A percentile compares a stretch with the other conserved stretches of the same genome.
phyloP scores from a whole-genome alignment of 2,888 invertebrate genomes.

The Thysanoteuthis rhombus region DNA sequence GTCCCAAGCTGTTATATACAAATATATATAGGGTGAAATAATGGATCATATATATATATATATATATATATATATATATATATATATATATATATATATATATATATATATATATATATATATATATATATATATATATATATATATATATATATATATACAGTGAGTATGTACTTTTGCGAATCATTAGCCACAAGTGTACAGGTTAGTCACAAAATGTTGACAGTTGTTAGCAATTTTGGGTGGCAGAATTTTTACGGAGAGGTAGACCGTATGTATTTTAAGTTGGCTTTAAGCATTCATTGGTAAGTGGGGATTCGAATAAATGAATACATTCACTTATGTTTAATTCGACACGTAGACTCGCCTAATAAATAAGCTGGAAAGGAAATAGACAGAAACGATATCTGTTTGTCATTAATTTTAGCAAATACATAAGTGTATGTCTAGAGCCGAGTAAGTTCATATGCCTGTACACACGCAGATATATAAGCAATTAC shows the following conservation, averaged over 20 bases:
- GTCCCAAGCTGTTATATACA: neutral
- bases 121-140: no score
- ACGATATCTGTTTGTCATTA: neutral
- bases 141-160: no score
- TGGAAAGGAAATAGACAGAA: neutral
- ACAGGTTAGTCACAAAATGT: neutral
- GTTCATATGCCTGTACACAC: neutral
- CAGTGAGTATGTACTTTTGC: neutral
- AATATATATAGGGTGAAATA: no score
- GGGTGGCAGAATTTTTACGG: neutral
- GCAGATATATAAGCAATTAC: no score
- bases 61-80: no score
- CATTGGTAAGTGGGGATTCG: neutral
- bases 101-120: no score
- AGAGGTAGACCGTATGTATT: neutral
- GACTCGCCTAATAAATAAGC: neutral
- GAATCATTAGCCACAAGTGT: neutral
- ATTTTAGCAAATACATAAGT: neutral
- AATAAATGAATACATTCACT: neutral
- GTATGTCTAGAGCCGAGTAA: neutral
- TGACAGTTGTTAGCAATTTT: neutral
- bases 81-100: no score
- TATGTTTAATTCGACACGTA: neutral
- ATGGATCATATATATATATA: no score
- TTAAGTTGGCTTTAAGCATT: neutral